Evolutionary conservation across 2,797 vertebrate genomes (phyloP).

Genomic region (Neosilurus mollespiculum): DNA sequence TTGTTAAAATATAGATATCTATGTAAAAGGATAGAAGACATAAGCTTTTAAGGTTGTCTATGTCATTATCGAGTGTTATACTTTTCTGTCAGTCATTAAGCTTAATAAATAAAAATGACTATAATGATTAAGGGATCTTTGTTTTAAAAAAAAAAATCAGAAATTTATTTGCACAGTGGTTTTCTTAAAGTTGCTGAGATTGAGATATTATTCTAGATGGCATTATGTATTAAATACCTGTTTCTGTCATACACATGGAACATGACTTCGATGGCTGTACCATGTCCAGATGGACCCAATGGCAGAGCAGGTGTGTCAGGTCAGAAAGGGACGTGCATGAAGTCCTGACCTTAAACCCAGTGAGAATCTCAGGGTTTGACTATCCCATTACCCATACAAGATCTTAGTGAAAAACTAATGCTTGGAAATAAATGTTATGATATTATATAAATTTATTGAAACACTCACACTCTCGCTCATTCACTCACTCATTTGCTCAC

Average conservation of each 20-base stretch:
- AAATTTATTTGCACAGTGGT: conserved; percentile 5
- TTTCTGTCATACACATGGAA: neutral
- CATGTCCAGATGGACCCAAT: too few species aligned
- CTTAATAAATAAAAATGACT: conserved; percentile 34
- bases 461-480: too few species aligned
- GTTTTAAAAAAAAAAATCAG: conserved; percentile 30
- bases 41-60: conserved; percentile 25
- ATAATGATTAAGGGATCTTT: conserved; percentile 48
- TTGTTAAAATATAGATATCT: conserved; percentile 9
- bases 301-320: too few species aligned
- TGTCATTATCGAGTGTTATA: conserved; percentile 30
- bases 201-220: neutral
- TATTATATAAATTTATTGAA: too few species aligned
- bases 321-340: too few species aligned
- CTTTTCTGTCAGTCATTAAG: conserved; percentile 48
- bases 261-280: too few species aligned
- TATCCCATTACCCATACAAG: too few species aligned
- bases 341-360: too few species aligned
- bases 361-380: too few species aligned
- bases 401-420: too few species aligned
- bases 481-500: too few species aligned
- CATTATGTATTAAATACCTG: neutral
- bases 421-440: too few species aligned
- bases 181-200: neutral
- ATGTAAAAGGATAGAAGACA: conserved; percentile 21